Evolutionary conservation across 2,797 vertebrate genomes (phyloP).

Genomic region (Nyctalus aviator): DNA sequence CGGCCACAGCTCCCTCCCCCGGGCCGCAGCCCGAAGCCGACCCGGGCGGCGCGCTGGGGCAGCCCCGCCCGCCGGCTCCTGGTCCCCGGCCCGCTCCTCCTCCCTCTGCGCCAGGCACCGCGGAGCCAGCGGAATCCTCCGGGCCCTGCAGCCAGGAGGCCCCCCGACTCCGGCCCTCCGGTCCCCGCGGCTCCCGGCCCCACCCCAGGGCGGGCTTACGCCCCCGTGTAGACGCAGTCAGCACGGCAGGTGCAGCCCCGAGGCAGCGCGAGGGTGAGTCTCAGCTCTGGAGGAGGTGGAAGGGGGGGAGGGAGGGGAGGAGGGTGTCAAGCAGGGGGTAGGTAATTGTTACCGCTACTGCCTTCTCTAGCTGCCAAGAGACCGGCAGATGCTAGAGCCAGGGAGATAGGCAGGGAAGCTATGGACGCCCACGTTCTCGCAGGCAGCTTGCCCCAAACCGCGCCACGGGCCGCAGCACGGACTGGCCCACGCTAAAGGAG

Average conservation of each 20-base stretch:
- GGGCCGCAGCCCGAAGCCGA: neutral
- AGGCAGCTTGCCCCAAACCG: neutral
- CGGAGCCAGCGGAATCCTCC: neutral
- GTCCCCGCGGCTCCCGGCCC: neutral
- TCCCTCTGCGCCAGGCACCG: neutral
- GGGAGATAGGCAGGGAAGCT: neutral
- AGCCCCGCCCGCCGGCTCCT: neutral
- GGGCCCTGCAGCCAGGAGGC: neutral
- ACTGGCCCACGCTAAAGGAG: too few species aligned
- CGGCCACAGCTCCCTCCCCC: too few species aligned
- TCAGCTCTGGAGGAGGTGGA: neutral
- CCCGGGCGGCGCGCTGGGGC: neutral
- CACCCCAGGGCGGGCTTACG: neutral
- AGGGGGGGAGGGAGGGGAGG: too few species aligned
- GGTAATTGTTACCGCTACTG: neutral
- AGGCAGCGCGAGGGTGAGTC: constrained; percentile 69
- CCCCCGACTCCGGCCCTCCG: neutral
- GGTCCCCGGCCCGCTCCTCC: neutral
- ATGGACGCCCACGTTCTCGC: neutral
- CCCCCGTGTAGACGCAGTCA: neutral
- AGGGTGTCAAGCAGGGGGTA: neutral
- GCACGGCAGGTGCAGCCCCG: constrained; percentile 40
- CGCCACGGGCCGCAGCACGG: neutral
- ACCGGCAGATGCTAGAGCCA: neutral
- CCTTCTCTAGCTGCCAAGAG: neutral